Base-by-base conservation (phyloP, 2,888 invertebrate genomes). In the Rotaria macrura region DNA sequence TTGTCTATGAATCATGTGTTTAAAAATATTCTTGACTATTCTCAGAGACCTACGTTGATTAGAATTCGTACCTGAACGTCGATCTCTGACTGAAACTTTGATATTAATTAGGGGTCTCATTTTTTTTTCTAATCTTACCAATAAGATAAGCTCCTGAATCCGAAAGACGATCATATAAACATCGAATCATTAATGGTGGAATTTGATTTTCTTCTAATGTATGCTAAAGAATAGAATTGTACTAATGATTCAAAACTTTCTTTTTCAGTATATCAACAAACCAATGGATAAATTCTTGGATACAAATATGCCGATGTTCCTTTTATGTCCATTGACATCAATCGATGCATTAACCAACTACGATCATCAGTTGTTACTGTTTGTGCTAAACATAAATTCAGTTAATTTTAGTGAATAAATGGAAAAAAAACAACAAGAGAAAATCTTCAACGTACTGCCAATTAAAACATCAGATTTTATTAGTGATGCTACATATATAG, bases 401-500 rank as follows among this genome's bases (percentile, higher is more conserved):
- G 12, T 2, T 43, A 23, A 23, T 52, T 23, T 5, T 23, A 52
- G 6, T 52, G 7, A 52, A 23, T 52, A 52, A 17, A 49, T 43
- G 47, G 23, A 40, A 7, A 38, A 3, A 29, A 65, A 38, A 20
- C 9, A 72, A 38, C 10, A 20, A 34, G 7, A 34, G 10, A 72
- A 12, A 72, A 23, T 1, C 20, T 20, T 43, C 6, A 43, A 79
- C 79, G 10, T 43, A 79, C 79, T 40, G 89, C 97, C 97, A 85
- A 95, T 94, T 47, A 99, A 90, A 0, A 97, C 96, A 91, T 98
- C 97, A 88, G 94, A 95, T 89, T 96, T 95, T 89, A 97, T 92
- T 89, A 99, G 91, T 91, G 97, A 97, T 92, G 95, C 97, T 87
- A 95, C 93, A 91, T 97, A 99, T n/a, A 99, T 92, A 29, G 99